Base-by-base conservation (phyloP, 2,888 invertebrate genomes). In the Theretra japonica region DNA sequence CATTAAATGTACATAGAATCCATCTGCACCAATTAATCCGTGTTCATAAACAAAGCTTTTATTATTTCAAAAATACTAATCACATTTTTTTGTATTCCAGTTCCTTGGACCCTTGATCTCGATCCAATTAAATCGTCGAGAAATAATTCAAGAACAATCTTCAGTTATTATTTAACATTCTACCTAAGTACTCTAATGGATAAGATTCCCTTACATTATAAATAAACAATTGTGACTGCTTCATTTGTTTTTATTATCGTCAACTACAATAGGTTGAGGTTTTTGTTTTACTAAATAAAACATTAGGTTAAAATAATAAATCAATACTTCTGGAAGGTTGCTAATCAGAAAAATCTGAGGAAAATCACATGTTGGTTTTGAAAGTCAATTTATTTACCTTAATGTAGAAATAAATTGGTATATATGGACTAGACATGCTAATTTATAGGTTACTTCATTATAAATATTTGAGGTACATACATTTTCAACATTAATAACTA, bases 121-220 rank as follows among this genome's bases (percentile, higher is more conserved):
- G 85, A 84, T 85, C 87, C 80, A 83, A 65, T 83, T 81, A 82
- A 83, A 84, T 86, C 88, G 77, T 88, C 88, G 87, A 88, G 89
- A 87, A 80, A 85, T 82, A 86, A 84, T 84, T 80, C 88, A 88
- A 90, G 94, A 94, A 93, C 94, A 94, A 94, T 91, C 92, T 93
- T 93, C 93, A 93, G 92, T 93, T 89, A 90, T 90, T 90, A 91
- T 90, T 92, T 91, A 92, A 93, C 93, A 93, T 93, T 90, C 89
- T 90, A 90, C 93, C 93, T 93, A 92, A 93, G 90, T 92, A 89
- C 88, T 84, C 85, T 89, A 90, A 86, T 87, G 82, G 88, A 87
- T 92, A 92, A 92, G 91, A 89, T 90, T 89, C 88, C 87, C 65
- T 65, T 65, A 65, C 87, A 90, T 80, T 88, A 88, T 88, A 87